Evolutionary conservation across 2,888 invertebrate genomes (phyloP), one percentile per base, ranked within the genome.

Genomic region (Camptogramma bilineatum): DNA sequence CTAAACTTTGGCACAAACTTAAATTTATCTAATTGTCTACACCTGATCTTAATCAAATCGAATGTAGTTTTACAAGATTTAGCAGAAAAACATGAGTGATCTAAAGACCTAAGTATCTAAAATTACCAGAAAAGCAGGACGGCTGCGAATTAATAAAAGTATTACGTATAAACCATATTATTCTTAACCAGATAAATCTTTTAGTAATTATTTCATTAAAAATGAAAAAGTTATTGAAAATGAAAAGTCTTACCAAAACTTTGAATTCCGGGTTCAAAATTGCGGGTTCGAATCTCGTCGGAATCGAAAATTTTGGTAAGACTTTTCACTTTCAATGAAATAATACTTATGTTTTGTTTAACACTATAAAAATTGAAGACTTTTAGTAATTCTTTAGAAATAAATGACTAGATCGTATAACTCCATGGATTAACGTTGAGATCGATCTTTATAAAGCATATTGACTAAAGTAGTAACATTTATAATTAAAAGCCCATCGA

Each of bases 401-500:
- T 28, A 34, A 34, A 10, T 34, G 13, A 34, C 34, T 34, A 34
- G 34, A 34, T 34, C 34, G 28, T 28, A 28, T 7, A 28, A 13
- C 34, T 34, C 8, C 3, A 34, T 7, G 34, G 2, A 34, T 34
- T 8, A 8, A 28, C 7, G 28, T 7, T 28, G 28, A 8, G 4
- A 28, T 28, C 28, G 28, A 28, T 28, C 0, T 28, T 4, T 28
- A 28, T 28, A 8, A 28, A 28, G 28, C 34, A 34, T 31, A 31
- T 31, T 31, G 31, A 31, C 9, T 31, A 31, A 31, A 31, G 9
- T 31, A 31, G 9, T 31, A 34, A 4, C 19, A 19, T 9, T 48
- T 28, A 57, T 51, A 42, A 55, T 52, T 13, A 58, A 46, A 34
- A 65, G 70, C 75, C 66, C 68, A 67, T 69, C 86, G 87, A 87